Base-by-base conservation (phyloP, 1,140 invertebrate species). In the Vanessa atalanta region DNA sequence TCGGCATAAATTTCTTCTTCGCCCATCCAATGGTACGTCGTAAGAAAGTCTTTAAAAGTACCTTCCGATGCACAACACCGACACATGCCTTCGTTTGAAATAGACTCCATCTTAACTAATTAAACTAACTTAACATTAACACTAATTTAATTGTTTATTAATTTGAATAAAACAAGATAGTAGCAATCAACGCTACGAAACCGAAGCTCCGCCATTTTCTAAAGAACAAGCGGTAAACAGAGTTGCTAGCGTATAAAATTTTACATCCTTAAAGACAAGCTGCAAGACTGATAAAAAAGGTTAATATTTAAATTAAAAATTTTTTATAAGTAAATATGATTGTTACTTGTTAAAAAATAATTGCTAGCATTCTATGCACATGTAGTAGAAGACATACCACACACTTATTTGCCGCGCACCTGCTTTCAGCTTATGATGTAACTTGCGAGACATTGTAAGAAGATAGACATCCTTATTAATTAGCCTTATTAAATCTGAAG, bases 21-120 rank as follows among this genome's bases (percentile, higher is more conserved):
- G 12, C 90, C 90, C 88, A 92, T 90, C 88, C 90, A 92, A 48
- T 83, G 79, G 65, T 90, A 92, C 2, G 83, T 73, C 14, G 74
- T 72, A 68, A 82, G 83, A 53, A 92, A 73, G 79, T 89, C 85
- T 80, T 92, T 92, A 73, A 86, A 92, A 47, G 76, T 82, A 63
- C 90, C 90, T 69, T 88, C 85, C 0, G 88, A 84, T 2, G 87
- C 86, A 87, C 90, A 91, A 83, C 89, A 91, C 70, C 88, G 89
- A 75, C 90, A 92, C 80, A 91, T 88, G 69, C 83, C 80, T 67
- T 82, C 78, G 50, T 76, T 83, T 16, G 80, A 72, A 48, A 77
- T 60, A 64, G 78, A 69, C 74, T 88, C 88, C 87, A 90, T 90
- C 75, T 57, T 88, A 50, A 80, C 65, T 76, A 78, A 78, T 68